Evolutionary conservation across 2,888 invertebrate genomes (phyloP), one percentile per base, ranked within the genome.

Genomic region (Magallana nippona): DNA sequence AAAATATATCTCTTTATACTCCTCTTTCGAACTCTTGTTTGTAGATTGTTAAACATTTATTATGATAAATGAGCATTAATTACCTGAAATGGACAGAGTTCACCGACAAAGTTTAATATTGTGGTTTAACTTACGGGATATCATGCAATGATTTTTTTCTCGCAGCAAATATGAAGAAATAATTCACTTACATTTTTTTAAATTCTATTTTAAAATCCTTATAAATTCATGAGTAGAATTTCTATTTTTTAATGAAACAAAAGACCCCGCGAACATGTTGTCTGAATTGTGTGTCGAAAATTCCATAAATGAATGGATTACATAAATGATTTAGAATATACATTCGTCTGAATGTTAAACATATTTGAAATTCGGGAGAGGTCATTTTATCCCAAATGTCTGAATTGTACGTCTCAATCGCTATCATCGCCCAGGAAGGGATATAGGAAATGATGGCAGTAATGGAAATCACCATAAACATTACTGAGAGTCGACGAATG

Each of bases 381-480:
- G 71, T 15, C 22, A 71, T 10, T 27, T 22, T 32, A 27, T 71
- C 27, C 71, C 71, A 71, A 32, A 71, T 27, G 19, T 13, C 27
- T 3, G 27, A 0, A 10, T 71, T 27, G 17, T 71, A 63, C 10
- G 63, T 63, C 27, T 63, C 63, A 13, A 63, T 63, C 13, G 22
- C 22, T 63, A 63, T 22, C 10, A 63, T 3, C 13, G 15, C 27
- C 63, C 63, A 63, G 22, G 63, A 63, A 63, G 63, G 63, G 5
- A 63, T 2, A 27, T 63, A 63, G 10, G 63, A 63, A 10, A 27
- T 11, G 3, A 63, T 63, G 63, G 71, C 71, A 15, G 71, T 71
- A 22, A 71, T 27, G 71, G 71, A 71, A 71, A 71, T 71, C 27
- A 71, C 71, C 71, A 71, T 71, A 32, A 71, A 71, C 71, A 27